phyloP scores from a whole-genome alignment of 1,140 invertebrate species.

The Dolichoris vasculosae region DNA sequence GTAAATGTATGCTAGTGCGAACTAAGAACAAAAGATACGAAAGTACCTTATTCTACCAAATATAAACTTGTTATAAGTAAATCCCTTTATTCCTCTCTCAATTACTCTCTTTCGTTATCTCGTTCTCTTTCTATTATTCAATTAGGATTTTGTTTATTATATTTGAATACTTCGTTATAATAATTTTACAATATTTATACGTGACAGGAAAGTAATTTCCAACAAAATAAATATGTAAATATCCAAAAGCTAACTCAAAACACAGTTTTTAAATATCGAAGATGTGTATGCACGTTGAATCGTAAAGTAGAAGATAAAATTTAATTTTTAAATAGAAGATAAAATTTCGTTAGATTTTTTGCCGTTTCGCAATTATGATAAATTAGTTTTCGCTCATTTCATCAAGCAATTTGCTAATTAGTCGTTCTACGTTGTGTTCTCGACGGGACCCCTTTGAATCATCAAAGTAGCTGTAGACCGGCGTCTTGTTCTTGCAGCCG shows the following conservation, averaged over 20 bases:
- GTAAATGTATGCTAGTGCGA: no score
- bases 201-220: no score
- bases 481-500: slow-evolving; percentile 20
- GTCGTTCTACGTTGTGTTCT: background rate
- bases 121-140: background rate
- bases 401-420: slow-evolving; percentile 42
- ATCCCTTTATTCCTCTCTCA: background rate
- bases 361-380: slow-evolving; percentile 21
- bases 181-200: no score
- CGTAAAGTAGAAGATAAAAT: background rate
- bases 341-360: background rate
- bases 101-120: background rate
- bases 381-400: slow-evolving; percentile 40
- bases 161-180: no score
- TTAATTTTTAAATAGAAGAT: no score
- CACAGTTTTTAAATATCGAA: background rate
- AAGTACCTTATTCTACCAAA: no score
- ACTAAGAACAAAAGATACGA: no score
- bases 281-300: background rate
- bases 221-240: background rate
- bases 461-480: slow-evolving; percentile 30
- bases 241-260: background rate
- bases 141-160: no score
- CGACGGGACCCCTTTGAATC: slow-evolving; percentile 22
- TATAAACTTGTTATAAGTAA: no score